These are phyloP conservation scores for Drosophila erecta DNA, from an alignment of 1,140 invertebrate species.

Conservation along the genomic window DNA sequence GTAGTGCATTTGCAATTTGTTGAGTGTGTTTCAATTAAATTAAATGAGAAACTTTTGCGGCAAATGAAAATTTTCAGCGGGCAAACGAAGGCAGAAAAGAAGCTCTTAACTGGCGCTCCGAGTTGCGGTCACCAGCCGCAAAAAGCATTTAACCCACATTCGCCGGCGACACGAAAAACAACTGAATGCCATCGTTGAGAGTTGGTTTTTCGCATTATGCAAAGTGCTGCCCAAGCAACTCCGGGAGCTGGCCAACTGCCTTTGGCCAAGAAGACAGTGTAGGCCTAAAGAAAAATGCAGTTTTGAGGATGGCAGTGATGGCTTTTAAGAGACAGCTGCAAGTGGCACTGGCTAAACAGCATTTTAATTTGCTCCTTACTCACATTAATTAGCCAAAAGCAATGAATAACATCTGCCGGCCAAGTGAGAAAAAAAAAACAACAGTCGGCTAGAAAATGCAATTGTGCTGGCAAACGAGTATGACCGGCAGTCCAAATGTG, in stretches of 20 bases:
- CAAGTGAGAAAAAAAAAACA: not conserved
- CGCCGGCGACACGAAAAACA: conserved; percentile 37
- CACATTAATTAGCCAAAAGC: conserved; percentile 73
- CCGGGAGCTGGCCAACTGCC: conserved; percentile 10
- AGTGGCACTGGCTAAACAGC: conserved; percentile 56
- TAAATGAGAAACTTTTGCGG: conserved; percentile 67
- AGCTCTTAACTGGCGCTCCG: conserved; percentile 18
- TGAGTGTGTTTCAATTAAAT: conserved; percentile 67
- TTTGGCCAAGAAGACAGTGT: conserved; percentile 39
- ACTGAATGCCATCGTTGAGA: conserved; percentile 31
- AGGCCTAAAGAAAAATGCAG: conserved; percentile 17
- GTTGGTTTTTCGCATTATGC: conserved; percentile 59
- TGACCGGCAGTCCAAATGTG: conserved; percentile 47
- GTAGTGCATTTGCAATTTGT: conserved; percentile 32
- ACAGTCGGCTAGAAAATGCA: conserved; percentile 20
- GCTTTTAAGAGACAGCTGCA: conserved; percentile 35
- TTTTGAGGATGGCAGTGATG: conserved; percentile 1
- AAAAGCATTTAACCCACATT: conserved; percentile 82
- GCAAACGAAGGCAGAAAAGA: conserved; percentile 20
- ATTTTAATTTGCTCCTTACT: conserved; percentile 72
- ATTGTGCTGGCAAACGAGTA: conserved; percentile 9
- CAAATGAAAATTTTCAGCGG: conserved; percentile 69
- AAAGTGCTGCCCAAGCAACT: conserved; percentile 39
- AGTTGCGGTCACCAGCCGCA: conserved; percentile 60
- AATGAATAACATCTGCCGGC: conserved; percentile 6